Conservation (phyloP, 2,888 invertebrate species). For the Liposcelis brunnea region DNA sequence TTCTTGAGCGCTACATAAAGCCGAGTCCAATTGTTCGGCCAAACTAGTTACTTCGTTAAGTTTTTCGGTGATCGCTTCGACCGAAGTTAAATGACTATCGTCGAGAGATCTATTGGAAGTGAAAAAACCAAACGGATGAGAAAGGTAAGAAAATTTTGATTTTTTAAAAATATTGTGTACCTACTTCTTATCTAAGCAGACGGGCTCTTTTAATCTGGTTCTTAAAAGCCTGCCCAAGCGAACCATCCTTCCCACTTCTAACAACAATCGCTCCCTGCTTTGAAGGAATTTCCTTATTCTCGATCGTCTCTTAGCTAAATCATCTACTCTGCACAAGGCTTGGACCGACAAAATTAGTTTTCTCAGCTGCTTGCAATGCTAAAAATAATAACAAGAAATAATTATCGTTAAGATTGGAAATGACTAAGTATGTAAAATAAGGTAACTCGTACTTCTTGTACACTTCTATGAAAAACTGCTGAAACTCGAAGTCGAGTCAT, state of each 20-base stretch:
- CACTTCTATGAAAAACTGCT: conserved; percentile 54
- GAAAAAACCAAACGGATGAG: not conserved
- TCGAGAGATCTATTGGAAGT: conserved; percentile 20
- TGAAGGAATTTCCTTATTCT: conserved; percentile 36
- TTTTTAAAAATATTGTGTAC: too few species aligned
- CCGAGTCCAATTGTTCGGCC: conserved; percentile 46
- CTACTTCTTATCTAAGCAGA: conserved; percentile 25
- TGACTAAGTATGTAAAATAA: not conserved
- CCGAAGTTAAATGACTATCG: conserved; percentile 36
- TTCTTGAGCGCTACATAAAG: conserved; percentile 33
- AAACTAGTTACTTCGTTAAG: conserved; percentile 44
- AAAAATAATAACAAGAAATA: conserved; percentile 10
- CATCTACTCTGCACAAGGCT: conserved; percentile 27
- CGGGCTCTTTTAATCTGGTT: conserved; percentile 45
- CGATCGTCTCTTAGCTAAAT: conserved; percentile 14
- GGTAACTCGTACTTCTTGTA: conserved; percentile 25
- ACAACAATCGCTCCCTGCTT: conserved; percentile 42
- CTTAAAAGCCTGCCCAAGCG: conserved; percentile 47
- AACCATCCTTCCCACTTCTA: conserved; percentile 55
- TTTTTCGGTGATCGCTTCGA: conserved; percentile 46
- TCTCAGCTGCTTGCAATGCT: conserved; percentile 42
- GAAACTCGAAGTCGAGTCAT: conserved; percentile 57
- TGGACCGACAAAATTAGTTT: conserved; percentile 40
- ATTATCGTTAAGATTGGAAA: not conserved
- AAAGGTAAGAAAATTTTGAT: not conserved